Evolutionary conservation across 2,888 invertebrate species (phyloP).

Genomic region (Troglohyphantes excavatus): DNA sequence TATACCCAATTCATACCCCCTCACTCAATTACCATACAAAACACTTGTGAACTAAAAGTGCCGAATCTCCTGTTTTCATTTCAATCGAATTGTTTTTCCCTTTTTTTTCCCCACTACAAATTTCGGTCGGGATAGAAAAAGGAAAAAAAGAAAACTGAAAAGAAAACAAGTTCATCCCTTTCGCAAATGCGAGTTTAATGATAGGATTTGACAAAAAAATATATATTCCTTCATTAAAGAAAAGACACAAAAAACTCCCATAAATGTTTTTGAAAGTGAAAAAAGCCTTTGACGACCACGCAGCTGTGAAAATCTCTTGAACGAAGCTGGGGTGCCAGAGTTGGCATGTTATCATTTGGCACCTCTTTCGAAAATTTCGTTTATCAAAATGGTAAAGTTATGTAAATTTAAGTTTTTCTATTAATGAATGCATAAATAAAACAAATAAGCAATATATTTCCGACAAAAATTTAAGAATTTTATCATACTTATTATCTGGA

Average conservation of each 20-base stretch:
- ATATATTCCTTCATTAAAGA: conserved; percentile 19
- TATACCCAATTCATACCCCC: background rate
- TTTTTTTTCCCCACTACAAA: background rate
- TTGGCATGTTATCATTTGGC: background rate
- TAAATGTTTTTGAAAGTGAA: background rate
- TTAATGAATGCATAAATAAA: too few relatives aligned
- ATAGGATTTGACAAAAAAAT: conserved; percentile 6
- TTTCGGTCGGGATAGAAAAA: too few relatives aligned
- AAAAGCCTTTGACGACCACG: background rate
- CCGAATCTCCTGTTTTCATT: background rate
- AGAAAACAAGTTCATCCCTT: background rate
- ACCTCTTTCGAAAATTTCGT: background rate
- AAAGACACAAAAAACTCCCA: background rate
- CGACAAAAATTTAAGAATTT: too few relatives aligned
- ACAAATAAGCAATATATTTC: too few relatives aligned
- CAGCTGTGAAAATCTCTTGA: background rate
- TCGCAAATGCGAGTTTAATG: conserved; percentile 69
- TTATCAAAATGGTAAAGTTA: too few relatives aligned
- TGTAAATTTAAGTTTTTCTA: too few relatives aligned
- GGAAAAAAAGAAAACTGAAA: background rate
- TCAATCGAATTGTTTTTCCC: background rate
- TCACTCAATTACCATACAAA: background rate
- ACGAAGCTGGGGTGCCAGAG: background rate
- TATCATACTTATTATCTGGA: too few relatives aligned
- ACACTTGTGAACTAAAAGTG: background rate